phyloP scores from a whole-genome alignment of 1,140 invertebrate genomes.

The Zophobas morio region DNA sequence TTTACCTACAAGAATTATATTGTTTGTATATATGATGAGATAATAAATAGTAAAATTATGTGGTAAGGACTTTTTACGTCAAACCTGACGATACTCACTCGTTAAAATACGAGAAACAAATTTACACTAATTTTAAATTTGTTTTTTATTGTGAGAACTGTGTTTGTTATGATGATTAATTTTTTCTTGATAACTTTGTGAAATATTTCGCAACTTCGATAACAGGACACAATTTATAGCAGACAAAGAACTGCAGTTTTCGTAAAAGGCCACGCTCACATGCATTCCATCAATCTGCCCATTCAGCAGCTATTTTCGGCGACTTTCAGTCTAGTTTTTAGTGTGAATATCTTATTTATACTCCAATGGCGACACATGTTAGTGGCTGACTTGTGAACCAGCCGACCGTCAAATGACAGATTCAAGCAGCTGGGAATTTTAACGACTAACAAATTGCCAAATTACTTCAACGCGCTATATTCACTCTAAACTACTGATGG shows the following conservation, averaged over 20 bases:
- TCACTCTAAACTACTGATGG: slow-evolving; percentile 63
- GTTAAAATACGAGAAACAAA: too few species aligned
- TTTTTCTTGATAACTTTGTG: too few species aligned
- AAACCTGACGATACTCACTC: too few species aligned
- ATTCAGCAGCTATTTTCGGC: slow-evolving; percentile 32
- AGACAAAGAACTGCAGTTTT: background rate
- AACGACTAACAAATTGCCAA: slow-evolving; percentile 69
- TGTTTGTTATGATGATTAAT: too few species aligned
- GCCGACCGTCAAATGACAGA: slow-evolving; percentile 68
- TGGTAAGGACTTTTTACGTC: too few species aligned
- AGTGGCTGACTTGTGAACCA: slow-evolving; percentile 66
- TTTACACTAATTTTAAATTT: too few species aligned
- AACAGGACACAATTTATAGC: too few species aligned
- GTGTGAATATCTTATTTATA: slow-evolving; percentile 63
- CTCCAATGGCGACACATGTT: slow-evolving; percentile 65
- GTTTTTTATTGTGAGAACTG: too few species aligned
- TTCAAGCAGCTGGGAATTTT: slow-evolving; percentile 68
- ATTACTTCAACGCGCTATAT: slow-evolving; percentile 62
- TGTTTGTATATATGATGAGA: too few species aligned
- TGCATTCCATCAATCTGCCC: slow-evolving; percentile 21
- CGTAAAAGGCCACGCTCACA: background rate
- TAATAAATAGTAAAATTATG: too few species aligned
- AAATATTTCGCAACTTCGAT: too few species aligned
- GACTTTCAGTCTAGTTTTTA: slow-evolving; percentile 41
- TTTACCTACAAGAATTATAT: too few species aligned